Evolutionary conservation across 2,888 invertebrate genomes (phyloP), one percentile per base, ranked within the genome.

Genomic region (Parnassius smintheus): DNA sequence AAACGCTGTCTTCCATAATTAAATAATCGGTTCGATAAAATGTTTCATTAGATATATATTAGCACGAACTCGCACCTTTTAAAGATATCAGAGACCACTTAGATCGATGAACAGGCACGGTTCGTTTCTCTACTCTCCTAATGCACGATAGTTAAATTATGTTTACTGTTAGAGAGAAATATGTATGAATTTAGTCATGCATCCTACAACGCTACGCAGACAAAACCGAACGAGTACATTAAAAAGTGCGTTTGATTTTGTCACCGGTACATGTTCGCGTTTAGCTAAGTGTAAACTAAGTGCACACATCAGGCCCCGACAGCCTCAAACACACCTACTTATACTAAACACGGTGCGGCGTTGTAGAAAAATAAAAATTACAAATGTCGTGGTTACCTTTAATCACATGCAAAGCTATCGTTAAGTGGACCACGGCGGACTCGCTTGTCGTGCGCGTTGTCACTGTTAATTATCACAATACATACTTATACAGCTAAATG

Each of bases 381-480:
- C 82, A 83, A 83, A 82, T 82, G 80, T 82, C 80, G 80, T 80
- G 85, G 86, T 88, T 84, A 85, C 86, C 84, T 87, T 85, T 86
- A 90, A 88, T 89, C 84, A 88, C 89, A 91, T 88, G 86, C 86
- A 88, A 87, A 85, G 84, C 85, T 86, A 88, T 89, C 86, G 88
- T 90, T 88, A 88, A 87, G 83, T 81, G 82, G 78, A 83, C 85
- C 85, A 84, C 82, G 79, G 82, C 81, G 79, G 85, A 85, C 85
- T 81, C 78, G 78, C 82, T 86, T 83, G 81, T 85, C 83, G 88
- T 84, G 88, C 83, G 83, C 88, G 85, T 88, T 84, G 83, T 84
- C 88, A 86, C 85, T 87, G 88, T 89, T 91, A 90, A 91, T 91
- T 91, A 91, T 88, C 86, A 86, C 88, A 85, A 88, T 87, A 89